These are phyloP conservation scores for Toxotes jaculatrix DNA, from an alignment of 2,113 vertebrate species.

Conservation along the genomic window DNA sequence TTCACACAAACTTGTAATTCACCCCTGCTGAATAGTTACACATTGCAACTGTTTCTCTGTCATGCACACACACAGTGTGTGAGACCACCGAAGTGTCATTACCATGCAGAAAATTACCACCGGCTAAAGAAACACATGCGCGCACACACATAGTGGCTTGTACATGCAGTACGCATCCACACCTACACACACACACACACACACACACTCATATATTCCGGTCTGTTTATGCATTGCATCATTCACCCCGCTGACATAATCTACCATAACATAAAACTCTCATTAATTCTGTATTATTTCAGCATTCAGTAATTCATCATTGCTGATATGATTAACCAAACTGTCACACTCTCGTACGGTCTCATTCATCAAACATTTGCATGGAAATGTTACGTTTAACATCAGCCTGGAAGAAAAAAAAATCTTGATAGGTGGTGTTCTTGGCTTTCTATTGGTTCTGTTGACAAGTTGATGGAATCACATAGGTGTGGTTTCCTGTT, in stretches of 20 bases:
- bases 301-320: constrained; percentile 77
- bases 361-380: constrained; percentile 75
- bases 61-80: not conserved
- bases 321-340: constrained; percentile 75
- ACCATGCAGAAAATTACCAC: constrained; percentile 30
- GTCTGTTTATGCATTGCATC: constrained; percentile 61
- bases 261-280: constrained; percentile 67
- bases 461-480: constrained; percentile 28
- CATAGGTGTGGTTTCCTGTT: constrained; percentile 23
- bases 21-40: constrained; percentile 52
- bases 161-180: constrained; percentile 1
- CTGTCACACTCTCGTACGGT: constrained; percentile 65
- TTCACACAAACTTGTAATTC: constrained; percentile 54
- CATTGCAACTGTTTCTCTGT: constrained; percentile 28
- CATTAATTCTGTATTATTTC: constrained; percentile 73
- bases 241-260: constrained; percentile 70
- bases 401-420: not conserved
- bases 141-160: not conserved
- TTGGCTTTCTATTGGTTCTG: constrained; percentile 16
- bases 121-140: constrained; percentile 4
- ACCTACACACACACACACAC: constrained; percentile 7
- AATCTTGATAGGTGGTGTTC: constrained; percentile 16
- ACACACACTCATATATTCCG: not conserved
- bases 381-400: constrained; percentile 59
- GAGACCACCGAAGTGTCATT: constrained; percentile 55